These are phyloP conservation scores for Tetranychus truncatus DNA, from an alignment of 2,888 invertebrate genomes.

Conservation along the genomic window DNA sequence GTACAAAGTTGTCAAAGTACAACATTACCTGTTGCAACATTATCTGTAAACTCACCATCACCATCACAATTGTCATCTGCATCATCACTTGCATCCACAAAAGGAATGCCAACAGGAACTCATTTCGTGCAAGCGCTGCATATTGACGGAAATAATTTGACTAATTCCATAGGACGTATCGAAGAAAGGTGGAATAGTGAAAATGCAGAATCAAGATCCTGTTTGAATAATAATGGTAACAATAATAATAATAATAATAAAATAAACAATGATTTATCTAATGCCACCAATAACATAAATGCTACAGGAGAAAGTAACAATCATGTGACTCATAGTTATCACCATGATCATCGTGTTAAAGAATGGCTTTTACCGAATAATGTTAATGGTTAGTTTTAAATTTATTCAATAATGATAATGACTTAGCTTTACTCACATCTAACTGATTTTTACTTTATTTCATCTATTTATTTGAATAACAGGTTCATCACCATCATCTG, in stretches of 20 bases:
- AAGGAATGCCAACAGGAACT: not conserved
- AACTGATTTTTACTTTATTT: not conserved
- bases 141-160: not conserved
- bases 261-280: not conserved
- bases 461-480: not conserved
- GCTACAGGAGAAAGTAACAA: not conserved
- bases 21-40: constrained; percentile 47
- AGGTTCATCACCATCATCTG: not conserved
- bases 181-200: not conserved
- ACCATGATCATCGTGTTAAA: not conserved
- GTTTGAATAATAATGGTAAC: not conserved
- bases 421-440: not conserved
- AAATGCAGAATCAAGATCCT: not conserved
- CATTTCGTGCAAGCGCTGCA: not conserved
- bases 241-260: not conserved
- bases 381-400: not conserved
- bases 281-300: not conserved
- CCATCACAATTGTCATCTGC: constrained; percentile 32
- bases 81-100: constrained; percentile 31
- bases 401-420: not conserved
- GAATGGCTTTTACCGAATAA: not conserved
- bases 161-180: not conserved
- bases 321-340: not conserved
- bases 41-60: constrained; percentile 54
- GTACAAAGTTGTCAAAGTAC: constrained; percentile 37